Evolutionary conservation across 2,113 vertebrate species (phyloP).

Genomic region (Sapajus apella): DNA sequence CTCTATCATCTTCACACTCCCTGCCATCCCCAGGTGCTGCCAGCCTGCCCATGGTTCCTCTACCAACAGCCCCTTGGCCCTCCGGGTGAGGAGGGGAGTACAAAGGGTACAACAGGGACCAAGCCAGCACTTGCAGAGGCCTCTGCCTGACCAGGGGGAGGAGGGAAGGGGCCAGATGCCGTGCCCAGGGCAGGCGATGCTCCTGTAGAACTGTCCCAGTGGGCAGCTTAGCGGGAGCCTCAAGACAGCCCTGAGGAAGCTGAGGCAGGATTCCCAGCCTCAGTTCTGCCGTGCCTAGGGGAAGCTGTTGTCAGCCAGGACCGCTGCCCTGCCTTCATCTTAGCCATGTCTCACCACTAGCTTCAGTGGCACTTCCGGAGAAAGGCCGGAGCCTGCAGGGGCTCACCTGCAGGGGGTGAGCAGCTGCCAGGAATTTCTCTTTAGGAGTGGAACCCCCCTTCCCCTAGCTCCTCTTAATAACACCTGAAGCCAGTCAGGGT

Average conservation of each 20-base stretch:
- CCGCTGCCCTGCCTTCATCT: not conserved
- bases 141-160: not conserved
- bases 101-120: not conserved
- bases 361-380: not conserved
- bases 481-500: not conserved
- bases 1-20: not conserved
- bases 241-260: not conserved
- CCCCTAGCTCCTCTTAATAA: not conserved
- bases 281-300: not conserved
- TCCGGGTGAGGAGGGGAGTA: not conserved
- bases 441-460: not conserved
- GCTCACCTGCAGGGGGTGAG: not conserved
- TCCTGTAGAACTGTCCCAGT: not conserved
- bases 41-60: not conserved
- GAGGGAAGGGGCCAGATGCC: accelerated
- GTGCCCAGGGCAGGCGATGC: not conserved
- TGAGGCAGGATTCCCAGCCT: not conserved
- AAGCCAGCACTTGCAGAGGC: not conserved
- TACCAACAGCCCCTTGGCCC: not conserved
- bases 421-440: too few species aligned
- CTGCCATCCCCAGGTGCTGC: not conserved
- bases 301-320: not conserved
- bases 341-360: not conserved
- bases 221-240: not conserved
- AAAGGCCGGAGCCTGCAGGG: not conserved